Evolutionary conservation across 1,140 invertebrate species (phyloP), one percentile per base, ranked within the genome.

Genomic region (Ptiloglossa arizonensis): DNA sequence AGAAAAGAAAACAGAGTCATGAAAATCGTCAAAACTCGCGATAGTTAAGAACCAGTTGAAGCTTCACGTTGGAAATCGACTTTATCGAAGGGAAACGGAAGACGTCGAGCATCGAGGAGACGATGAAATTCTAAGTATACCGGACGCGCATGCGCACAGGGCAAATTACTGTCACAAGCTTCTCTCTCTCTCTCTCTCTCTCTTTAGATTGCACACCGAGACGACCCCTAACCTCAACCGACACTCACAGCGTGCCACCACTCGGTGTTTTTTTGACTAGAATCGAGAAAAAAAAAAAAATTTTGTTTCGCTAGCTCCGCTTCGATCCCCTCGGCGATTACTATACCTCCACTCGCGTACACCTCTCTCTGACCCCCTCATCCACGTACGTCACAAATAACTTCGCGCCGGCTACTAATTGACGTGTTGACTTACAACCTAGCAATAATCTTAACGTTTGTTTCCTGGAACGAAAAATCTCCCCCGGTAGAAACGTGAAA

Each of bases 221-320:
- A 62, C 46, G 19, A 41, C 41, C n/a, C n/a, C n/a, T n/a, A n/a
- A n/a, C n/a, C n/a, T n/a, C n/a, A n/a, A 50, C n/a, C 57, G 57
- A 38, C 44, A 29, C 19, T 24, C 41, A 24, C 0, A 38, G n/a
- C n/a, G 57, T 19, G 2, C 5, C 29, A 17, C 15, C 59, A 22
- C 52, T 35, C 57, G 22, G 24, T 41, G 9, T 2, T 15, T 59
- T 44, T 59, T 32, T 57, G 72, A 75, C 72, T 75, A 75, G 72
- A 66, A 75, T 48, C 41, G 62, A 75, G 38, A 48, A n/a, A n/a
- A n/a, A n/a, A n/a, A n/a, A n/a, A n/a, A n/a, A n/a, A n/a, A 57
- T 17, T 54, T 54, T 15, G 15, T 17, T 44, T 32, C 35, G 35
- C 29, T 27, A 38, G 13, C 17, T 66, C 6, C 17, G 35, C 0